These are phyloP conservation scores for Acrobasis repandana DNA, from an alignment of 2,888 invertebrate species.

Conservation along the genomic window DNA sequence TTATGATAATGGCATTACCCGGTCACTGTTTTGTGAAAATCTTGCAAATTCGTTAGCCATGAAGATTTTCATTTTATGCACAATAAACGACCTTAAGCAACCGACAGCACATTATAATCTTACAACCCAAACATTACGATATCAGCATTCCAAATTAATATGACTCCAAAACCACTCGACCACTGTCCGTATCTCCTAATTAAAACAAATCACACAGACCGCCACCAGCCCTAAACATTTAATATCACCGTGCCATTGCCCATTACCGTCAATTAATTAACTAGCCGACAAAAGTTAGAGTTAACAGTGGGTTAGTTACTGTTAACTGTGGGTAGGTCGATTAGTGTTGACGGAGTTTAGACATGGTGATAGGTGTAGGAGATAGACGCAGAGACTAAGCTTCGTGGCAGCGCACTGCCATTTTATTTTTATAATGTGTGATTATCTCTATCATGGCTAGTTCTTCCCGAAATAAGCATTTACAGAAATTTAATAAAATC, in stretches of 20 bases:
- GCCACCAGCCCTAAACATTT: neutral
- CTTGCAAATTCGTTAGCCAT: too few species aligned
- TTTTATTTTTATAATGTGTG: neutral
- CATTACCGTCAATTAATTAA: constrained; percentile 10
- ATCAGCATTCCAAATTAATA: too few species aligned
- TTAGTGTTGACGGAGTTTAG: neutral
- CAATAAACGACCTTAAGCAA: too few species aligned
- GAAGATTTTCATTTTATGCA: too few species aligned
- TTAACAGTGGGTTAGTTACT: neutral
- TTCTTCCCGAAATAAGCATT: too few species aligned
- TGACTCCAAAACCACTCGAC: too few species aligned
- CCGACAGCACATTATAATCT: too few species aligned
- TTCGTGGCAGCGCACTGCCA: neutral
- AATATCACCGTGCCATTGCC: neutral
- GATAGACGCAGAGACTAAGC: neutral
- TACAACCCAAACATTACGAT: too few species aligned
- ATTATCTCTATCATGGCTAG: too few species aligned
- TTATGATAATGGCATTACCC: too few species aligned
- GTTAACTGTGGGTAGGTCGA: constrained; percentile 8
- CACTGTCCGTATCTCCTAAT: neutral
- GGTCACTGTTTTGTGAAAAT: too few species aligned
- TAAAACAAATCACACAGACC: neutral
- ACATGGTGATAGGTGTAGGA: neutral
- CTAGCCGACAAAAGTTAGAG: constrained; percentile 10
- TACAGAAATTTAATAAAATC: too few species aligned